A percentile compares a stretch with the other conserved stretches of the same genome.
These are phyloP conservation scores for Andrena praecox DNA, from an alignment of 2,888 invertebrate genomes.

Conservation along the genomic window DNA sequence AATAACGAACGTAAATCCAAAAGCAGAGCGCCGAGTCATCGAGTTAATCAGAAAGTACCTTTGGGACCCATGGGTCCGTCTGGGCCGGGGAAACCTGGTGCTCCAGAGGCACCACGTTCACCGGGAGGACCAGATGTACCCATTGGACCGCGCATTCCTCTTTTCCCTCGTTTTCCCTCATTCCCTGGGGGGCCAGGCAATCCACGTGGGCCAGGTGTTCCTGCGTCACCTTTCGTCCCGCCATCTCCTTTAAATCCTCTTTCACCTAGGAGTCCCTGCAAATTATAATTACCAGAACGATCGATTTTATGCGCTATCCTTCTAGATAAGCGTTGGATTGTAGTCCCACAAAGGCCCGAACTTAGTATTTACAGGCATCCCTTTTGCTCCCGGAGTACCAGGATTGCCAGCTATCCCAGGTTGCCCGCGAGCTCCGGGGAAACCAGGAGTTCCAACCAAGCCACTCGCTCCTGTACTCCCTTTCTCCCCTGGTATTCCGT, in stretches of 20 bases:
- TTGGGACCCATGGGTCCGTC: constrained; percentile 92
- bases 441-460: constrained; percentile 91
- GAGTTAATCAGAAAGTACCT: constrained; percentile 83
- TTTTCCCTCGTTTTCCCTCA: constrained; percentile 93
- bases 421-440: constrained; percentile 92
- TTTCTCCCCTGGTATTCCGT: constrained; percentile 93
- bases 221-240: constrained; percentile 92
- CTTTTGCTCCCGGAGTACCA: constrained; percentile 91
- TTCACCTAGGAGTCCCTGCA: constrained; percentile 91
- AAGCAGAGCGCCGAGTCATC: neutral
- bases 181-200: constrained; percentile 90
- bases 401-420: constrained; percentile 91
- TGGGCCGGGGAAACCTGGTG: constrained; percentile 90
- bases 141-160: constrained; percentile 91
- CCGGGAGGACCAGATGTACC: constrained; percentile 91
- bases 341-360: too few species aligned
- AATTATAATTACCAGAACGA: constrained; percentile 9
- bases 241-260: constrained; percentile 92
- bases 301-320: neutral
- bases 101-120: constrained; percentile 89
- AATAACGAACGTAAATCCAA: neutral
- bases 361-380: constrained; percentile 87
- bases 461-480: constrained; percentile 91
- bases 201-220: constrained; percentile 91
- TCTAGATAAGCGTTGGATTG: too few species aligned